Evolutionary conservation across 2,797 vertebrate genomes (phyloP).

Genomic region (Chrysocyon brachyurus): DNA sequence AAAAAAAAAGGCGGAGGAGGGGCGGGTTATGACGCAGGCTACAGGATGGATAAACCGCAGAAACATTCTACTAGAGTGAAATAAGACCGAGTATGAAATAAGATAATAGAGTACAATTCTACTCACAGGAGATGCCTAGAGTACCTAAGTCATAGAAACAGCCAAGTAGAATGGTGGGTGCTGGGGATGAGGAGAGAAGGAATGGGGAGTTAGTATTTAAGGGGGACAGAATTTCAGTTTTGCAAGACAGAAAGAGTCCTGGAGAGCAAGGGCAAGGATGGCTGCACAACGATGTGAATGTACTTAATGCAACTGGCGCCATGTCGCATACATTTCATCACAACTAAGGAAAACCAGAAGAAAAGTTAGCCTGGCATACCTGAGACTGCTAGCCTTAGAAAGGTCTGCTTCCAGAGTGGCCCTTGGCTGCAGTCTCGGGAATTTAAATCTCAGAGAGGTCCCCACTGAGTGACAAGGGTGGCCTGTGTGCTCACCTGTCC

Average conservation of each 20-base stretch:
- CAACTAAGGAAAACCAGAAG: not conserved
- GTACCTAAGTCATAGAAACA: not conserved
- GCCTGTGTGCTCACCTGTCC: fast-evolving
- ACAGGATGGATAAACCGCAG: not conserved
- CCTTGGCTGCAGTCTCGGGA: not conserved
- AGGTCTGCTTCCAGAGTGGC: too few relatives aligned
- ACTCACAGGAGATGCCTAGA: not conserved
- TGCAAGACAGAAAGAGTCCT: not conserved
- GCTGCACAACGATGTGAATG: not conserved
- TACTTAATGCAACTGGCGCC: not conserved
- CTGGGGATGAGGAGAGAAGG: not conserved
- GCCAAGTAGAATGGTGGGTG: not conserved
- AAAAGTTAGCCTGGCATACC: not conserved
- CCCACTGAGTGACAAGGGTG: fast-evolving
- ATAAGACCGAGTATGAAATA: not conserved
- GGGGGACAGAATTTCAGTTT: not conserved
- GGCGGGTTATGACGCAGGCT: not conserved
- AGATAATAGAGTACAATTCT: not conserved
- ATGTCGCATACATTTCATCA: not conserved
- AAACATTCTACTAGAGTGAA: not conserved
- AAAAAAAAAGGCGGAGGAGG: not conserved
- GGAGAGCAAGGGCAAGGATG: fast-evolving
- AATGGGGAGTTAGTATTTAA: not conserved
- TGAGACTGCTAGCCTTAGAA: not conserved
- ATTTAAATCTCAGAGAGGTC: not conserved